Conservation (phyloP, 2,888 invertebrate genomes). For the Cheilosia variabilis region DNA sequence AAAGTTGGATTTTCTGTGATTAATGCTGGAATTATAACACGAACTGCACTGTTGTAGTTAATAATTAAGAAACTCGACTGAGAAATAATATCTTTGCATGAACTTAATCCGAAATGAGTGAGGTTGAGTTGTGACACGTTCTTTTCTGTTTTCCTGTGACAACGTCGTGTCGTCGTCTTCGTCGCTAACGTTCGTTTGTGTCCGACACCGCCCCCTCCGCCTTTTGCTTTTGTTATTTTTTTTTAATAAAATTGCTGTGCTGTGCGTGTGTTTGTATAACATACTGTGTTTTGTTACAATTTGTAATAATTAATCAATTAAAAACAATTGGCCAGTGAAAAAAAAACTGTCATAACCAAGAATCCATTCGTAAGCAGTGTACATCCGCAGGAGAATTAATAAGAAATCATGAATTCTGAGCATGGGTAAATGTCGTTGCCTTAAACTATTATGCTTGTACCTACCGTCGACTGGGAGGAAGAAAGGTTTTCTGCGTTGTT, state of each 20-base stretch:
- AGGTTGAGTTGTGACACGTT: constrained; percentile 73
- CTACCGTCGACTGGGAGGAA: constrained; percentile 20
- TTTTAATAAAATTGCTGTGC: constrained; percentile 39
- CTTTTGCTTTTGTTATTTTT: constrained; percentile 40
- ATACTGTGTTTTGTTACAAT: constrained; percentile 46
- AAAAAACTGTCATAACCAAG: constrained; percentile 28
- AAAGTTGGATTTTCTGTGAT: constrained; percentile 58
- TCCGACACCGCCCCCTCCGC: constrained; percentile 57
- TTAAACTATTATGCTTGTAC: constrained; percentile 26
- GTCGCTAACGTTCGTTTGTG: constrained; percentile 56
- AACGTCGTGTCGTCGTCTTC: constrained; percentile 43
- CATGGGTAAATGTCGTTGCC: constrained; percentile 81
- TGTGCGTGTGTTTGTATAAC: constrained; percentile 63
- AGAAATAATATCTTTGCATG: constrained; percentile 14
- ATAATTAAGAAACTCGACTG: constrained; percentile 13
- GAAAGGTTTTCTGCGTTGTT: constrained; percentile 11
- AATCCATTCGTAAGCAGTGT: constrained; percentile 39
- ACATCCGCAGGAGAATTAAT: constrained; percentile 76
- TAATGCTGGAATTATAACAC: constrained; percentile 59
- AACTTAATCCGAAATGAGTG: constrained; percentile 61
- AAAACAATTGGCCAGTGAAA: constrained; percentile 60
- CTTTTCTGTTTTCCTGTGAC: constrained; percentile 68
- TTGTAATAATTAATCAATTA: constrained; percentile 59
- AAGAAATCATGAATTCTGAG: constrained; percentile 82
- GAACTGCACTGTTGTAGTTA: constrained; percentile 25